Evolutionary conservation across 2,888 invertebrate genomes (phyloP).

Genomic region (Argyra leucocephala): DNA sequence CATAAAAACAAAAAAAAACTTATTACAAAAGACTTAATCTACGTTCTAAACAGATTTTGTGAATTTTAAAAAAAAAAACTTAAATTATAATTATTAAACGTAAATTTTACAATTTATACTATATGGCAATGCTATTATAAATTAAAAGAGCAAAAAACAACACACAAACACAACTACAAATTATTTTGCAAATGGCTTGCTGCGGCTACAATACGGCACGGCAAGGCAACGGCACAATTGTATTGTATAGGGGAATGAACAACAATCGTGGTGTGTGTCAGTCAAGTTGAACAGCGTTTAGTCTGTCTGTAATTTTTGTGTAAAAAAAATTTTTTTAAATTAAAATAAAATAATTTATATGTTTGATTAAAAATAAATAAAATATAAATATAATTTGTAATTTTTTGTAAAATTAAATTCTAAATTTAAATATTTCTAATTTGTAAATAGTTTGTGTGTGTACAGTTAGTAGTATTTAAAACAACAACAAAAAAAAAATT

Average conservation of each 20-base stretch:
- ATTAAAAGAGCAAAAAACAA: not conserved
- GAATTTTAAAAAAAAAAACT: too few species aligned
- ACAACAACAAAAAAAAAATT: not conserved
- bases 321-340: not conserved
- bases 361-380: not conserved
- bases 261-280: conserved; percentile 6
- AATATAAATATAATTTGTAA: not conserved
- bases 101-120: too few species aligned
- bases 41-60: too few species aligned
- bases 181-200: conserved; percentile 5
- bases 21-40: too few species aligned
- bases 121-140: not conserved
- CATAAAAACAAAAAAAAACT: too few species aligned
- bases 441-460: conserved; percentile 4
- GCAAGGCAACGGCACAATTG: not conserved
- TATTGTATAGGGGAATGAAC: not conserved
- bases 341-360: not conserved
- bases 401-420: not conserved
- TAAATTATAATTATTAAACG: too few species aligned
- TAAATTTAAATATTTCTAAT: not conserved
- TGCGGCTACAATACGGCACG: not conserved
- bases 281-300: conserved; percentile 4
- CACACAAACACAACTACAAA: not conserved
- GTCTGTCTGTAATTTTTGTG: conserved; percentile 4
- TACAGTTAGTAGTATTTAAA: not conserved